A percentile compares a stretch with the other conserved stretches of the same genome.
These are phyloP conservation scores for Rapana venosa DNA, from an alignment of 2,888 invertebrate species.

Conservation along the genomic window DNA sequence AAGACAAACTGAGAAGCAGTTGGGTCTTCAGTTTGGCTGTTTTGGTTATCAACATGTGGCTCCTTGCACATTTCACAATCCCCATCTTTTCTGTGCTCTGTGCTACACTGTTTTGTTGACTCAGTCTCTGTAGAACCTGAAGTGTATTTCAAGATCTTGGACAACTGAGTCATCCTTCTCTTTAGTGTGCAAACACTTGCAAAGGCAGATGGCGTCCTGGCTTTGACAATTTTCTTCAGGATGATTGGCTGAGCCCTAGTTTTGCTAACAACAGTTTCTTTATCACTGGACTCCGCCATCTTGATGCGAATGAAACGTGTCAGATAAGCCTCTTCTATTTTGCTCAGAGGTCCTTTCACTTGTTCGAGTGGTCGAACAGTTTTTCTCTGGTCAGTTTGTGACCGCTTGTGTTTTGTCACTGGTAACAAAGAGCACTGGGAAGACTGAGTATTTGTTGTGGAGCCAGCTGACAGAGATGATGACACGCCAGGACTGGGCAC, in stretches of 20 bases:
- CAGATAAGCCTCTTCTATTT: not conserved
- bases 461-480: no score
- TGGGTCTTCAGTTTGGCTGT: not conserved
- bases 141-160: not conserved
- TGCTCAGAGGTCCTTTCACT: not conserved
- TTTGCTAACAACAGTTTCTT: not conserved
- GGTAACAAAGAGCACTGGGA: no score
- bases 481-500: no score
- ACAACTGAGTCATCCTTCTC: not conserved
- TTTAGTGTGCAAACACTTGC: not conserved
- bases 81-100: not conserved
- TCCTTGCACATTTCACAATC: not conserved
- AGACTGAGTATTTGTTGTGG: no score
- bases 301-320: not conserved
- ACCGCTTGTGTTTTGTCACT: not conserved
- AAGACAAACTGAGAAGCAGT: not conserved
- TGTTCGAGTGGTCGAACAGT: not conserved
- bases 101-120: not conserved
- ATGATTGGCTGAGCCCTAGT: not conserved
- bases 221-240: not conserved
- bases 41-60: not conserved
- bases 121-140: not conserved
- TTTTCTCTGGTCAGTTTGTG: not conserved
- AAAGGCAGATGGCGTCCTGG: not conserved
- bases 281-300: not conserved